Conservation (phyloP, 2,113 vertebrate species). For the Scytalopus superciliaris region DNA sequence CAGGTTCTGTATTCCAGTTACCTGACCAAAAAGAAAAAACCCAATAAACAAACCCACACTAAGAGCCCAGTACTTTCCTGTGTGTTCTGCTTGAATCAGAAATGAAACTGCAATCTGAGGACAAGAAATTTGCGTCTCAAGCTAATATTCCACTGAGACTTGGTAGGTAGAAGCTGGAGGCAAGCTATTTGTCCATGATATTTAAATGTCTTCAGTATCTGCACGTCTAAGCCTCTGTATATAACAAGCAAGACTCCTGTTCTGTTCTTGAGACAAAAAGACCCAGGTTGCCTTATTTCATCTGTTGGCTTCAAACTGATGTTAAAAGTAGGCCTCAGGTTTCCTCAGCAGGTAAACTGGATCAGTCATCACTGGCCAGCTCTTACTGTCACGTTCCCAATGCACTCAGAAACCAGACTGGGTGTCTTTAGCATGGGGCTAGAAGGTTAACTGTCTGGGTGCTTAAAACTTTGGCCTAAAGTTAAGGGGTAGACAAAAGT, state of each 20-base stretch:
- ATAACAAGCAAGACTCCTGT: accelerated
- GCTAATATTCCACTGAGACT: background rate
- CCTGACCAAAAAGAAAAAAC: background rate
- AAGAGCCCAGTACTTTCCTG: background rate
- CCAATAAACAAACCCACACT: background rate
- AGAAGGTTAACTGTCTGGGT: background rate
- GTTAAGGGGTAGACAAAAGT: background rate
- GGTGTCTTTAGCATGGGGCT: accelerated
- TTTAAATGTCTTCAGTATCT: background rate
- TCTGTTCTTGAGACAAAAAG: background rate
- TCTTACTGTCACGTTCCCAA: background rate
- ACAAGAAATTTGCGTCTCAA: background rate
- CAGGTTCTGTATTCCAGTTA: background rate
- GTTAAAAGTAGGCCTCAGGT: background rate
- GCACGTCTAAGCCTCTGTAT: background rate
- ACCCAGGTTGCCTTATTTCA: background rate
- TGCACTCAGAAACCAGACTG: background rate
- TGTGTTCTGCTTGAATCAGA: background rate
- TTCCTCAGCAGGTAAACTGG: background rate
- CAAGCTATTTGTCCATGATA: background rate
- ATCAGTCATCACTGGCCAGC: background rate
- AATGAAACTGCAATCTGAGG: background rate
- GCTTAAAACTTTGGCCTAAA: background rate
- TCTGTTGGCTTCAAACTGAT: background rate
- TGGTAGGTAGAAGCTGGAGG: background rate